Evolutionary conservation across 2,888 invertebrate species (phyloP), one percentile per base, ranked within the genome.

Genomic region (Troides helena): DNA sequence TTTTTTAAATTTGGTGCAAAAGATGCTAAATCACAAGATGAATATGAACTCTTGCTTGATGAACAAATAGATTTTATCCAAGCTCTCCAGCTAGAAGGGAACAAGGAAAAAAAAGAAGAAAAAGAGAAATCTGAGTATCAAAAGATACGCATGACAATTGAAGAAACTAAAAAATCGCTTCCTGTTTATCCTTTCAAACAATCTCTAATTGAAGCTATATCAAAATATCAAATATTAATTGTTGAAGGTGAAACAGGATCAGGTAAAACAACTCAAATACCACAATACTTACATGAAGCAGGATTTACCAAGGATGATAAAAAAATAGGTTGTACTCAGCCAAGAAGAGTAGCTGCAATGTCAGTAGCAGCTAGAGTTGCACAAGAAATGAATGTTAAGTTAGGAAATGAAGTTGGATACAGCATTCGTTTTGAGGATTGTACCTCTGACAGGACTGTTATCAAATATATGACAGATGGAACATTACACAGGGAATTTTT

Each of bases 381-480:
- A 3, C 97, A 99, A 85, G 99, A 99, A 94, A 98, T 99, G 97
- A 95, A 95, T 75, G 97, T 98, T 0, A 99, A 99, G 90, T 93
- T 99, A 39, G 99, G 99, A 65, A 97, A 97, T 86, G 97, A 97
- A 93, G 97, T 97, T 64, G 96, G 96, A 6, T 96, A 96, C 77
- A 96, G 96, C 74, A 99, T 99, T 80, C 94, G 99, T 77, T 99
- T 99, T 93, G 99, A 99, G 92, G 99, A 99, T 85, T 99, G 99
- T 84, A 99, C 99, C 0, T 99, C 99, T 4, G 99, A 99, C 85
- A 94, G 99, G 76, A 99, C 99, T 10, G 94, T 98, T 25, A 95
- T 99, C 64, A 99, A 99, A 88, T 99, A 99, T 84, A 99, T 99
- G 99, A 99, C 99, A 46, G 99, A 99, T 89, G 99, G 99, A 80